These are phyloP conservation scores for Lycaena phlaeas DNA, from an alignment of 2,888 invertebrate genomes.

Conservation along the genomic window DNA sequence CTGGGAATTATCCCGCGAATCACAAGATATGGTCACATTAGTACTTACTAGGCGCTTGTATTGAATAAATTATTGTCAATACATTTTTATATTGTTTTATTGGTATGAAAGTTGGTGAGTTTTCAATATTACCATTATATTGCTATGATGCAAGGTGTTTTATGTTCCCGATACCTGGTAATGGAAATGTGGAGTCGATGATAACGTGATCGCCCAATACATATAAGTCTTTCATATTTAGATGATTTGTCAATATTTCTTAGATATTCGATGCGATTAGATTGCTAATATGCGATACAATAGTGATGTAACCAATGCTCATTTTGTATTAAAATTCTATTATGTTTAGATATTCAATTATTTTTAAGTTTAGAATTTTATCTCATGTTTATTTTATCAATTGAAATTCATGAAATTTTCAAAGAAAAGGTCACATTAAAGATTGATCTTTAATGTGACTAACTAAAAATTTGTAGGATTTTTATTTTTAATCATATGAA, in stretches of 20 bases:
- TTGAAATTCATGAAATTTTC: too few species aligned
- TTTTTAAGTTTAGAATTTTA: too few species aligned
- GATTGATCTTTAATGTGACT: too few species aligned
- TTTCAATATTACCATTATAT: constrained; percentile 45
- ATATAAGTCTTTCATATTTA: constrained; percentile 3
- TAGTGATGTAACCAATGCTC: not conserved
- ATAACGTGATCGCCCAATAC: constrained; percentile 3
- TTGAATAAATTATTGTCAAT: constrained; percentile 65
- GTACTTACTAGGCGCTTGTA: constrained; percentile 23
- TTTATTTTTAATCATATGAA: too few species aligned
- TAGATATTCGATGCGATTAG: not conserved
- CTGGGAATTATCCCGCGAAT: not conserved
- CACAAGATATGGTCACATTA: not conserved
- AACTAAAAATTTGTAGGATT: too few species aligned
- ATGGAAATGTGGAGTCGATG: constrained; percentile 5
- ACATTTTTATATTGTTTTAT: constrained; percentile 67
- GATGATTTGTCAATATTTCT: constrained; percentile 1
- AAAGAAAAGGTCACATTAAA: too few species aligned
- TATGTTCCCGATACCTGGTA: constrained; percentile 21
- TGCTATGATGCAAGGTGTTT: constrained; percentile 40
- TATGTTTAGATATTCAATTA: too few species aligned
- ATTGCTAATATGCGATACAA: not conserved
- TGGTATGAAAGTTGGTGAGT: constrained; percentile 52
- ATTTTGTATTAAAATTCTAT: too few species aligned
- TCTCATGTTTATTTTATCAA: too few species aligned